Evolutionary conservation across 1,140 invertebrate species (phyloP).

Genomic region (Vanessa tameamea): DNA sequence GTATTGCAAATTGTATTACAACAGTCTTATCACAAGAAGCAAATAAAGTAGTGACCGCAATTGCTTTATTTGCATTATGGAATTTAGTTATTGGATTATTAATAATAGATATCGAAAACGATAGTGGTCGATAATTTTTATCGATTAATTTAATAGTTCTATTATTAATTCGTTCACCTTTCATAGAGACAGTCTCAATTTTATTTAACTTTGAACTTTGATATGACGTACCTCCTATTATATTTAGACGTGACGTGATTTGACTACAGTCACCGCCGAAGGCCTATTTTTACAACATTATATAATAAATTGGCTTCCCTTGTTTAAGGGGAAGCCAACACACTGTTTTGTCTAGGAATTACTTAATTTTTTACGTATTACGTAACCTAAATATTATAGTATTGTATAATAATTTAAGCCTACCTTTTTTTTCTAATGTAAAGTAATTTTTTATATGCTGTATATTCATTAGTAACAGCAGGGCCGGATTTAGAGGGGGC

Average conservation of each 20-base stretch:
- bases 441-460: too few relatives aligned
- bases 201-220: too few relatives aligned
- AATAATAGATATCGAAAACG: background rate
- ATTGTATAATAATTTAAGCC: background rate
- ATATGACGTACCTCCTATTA: too few relatives aligned
- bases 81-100: background rate
- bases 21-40: background rate
- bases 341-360: background rate
- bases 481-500: too few relatives aligned
- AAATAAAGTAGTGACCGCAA: background rate
- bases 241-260: too few relatives aligned
- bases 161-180: too few relatives aligned
- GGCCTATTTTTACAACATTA: background rate
- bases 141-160: too few relatives aligned
- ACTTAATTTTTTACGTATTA: background rate
- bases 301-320: background rate
- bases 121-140: background rate
- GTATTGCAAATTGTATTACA: background rate
- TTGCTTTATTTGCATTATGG: slow-evolving; percentile 2
- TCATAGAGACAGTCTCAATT: too few relatives aligned
- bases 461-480: too few relatives aligned
- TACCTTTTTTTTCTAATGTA: too few relatives aligned
- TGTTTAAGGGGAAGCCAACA: background rate
- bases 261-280: background rate
- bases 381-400: background rate